phyloP scores from a whole-genome alignment of 2,888 invertebrate species.

The Drosophila pseudotalamancana region DNA sequence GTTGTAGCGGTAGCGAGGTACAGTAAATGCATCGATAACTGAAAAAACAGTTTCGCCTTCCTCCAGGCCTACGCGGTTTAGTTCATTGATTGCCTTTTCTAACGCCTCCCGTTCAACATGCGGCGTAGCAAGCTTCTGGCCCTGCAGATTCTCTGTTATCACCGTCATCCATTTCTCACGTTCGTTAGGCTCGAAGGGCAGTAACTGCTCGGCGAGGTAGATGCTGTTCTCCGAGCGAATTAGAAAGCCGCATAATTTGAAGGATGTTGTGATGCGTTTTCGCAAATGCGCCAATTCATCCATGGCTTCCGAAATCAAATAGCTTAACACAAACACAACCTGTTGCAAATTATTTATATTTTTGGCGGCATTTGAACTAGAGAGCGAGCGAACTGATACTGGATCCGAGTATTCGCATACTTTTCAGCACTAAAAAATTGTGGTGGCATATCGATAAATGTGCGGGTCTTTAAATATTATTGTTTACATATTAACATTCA shows the following conservation, averaged over 20 bases:
- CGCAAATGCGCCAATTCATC: conserved; percentile 83
- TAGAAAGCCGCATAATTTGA: conserved; percentile 91
- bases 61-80: conserved; percentile 81
- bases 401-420: background rate
- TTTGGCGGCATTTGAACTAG: conserved; percentile 47
- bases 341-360: conserved; percentile 28
- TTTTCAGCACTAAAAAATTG: conserved; percentile 11
- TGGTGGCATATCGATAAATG: conserved; percentile 14
- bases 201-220: conserved; percentile 89
- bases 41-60: conserved; percentile 89
- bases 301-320: conserved; percentile 41
- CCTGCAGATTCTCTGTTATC: conserved; percentile 91
- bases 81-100: conserved; percentile 87
- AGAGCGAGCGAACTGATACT: conserved; percentile 16
- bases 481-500: no score
- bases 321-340: conserved; percentile 14
- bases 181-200: conserved; percentile 86
- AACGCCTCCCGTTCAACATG: conserved; percentile 90
- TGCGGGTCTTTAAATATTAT: no score
- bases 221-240: conserved; percentile 90
- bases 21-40: conserved; percentile 92
- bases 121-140: conserved; percentile 89
- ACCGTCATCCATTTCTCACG: conserved; percentile 90
- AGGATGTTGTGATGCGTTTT: conserved; percentile 87
- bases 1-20: conserved; percentile 91